These are phyloP conservation scores for Calameuta idolon DNA, from an alignment of 2,888 invertebrate genomes.

Conservation along the genomic window DNA sequence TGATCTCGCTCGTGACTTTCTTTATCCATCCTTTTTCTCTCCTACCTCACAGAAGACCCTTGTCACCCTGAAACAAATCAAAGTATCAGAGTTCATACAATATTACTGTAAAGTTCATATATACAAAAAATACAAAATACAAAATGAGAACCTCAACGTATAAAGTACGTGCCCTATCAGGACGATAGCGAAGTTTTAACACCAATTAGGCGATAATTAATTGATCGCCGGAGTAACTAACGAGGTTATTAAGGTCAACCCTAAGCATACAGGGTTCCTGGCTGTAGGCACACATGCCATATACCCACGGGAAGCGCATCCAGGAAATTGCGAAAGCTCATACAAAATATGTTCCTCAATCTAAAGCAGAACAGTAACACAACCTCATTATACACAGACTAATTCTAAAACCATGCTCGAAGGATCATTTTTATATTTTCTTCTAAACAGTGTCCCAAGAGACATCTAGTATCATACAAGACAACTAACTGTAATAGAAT, in stretches of 20 bases:
- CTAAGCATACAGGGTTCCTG: slow-evolving; percentile 5
- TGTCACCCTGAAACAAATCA: not conserved
- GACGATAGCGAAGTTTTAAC: slow-evolving; percentile 44
- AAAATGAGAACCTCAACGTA: not conserved
- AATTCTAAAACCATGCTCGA: not conserved
- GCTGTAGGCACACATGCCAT: not conserved
- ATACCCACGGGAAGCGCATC: not conserved
- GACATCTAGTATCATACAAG: not conserved
- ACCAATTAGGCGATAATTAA: slow-evolving; percentile 59
- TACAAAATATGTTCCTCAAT: not conserved
- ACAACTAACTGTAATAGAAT: not conserved
- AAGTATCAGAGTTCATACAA: not conserved
- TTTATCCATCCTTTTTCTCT: slow-evolving; percentile 1
- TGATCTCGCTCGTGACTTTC: slow-evolving; percentile 4
- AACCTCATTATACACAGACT: not conserved
- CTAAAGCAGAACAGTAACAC: not conserved
- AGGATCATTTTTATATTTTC: not conserved
- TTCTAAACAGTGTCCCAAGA: not conserved
- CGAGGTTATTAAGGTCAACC: slow-evolving; percentile 57
- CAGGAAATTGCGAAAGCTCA: slow-evolving; percentile 6
- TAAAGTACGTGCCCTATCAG: slow-evolving; percentile 16
- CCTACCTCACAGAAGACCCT: not conserved
- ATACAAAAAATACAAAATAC: not conserved
- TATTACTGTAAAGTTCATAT: not conserved
- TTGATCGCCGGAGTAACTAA: slow-evolving; percentile 54